phyloP scores from a whole-genome alignment of 2,888 invertebrate genomes.

The Euphydryas editha region DNA sequence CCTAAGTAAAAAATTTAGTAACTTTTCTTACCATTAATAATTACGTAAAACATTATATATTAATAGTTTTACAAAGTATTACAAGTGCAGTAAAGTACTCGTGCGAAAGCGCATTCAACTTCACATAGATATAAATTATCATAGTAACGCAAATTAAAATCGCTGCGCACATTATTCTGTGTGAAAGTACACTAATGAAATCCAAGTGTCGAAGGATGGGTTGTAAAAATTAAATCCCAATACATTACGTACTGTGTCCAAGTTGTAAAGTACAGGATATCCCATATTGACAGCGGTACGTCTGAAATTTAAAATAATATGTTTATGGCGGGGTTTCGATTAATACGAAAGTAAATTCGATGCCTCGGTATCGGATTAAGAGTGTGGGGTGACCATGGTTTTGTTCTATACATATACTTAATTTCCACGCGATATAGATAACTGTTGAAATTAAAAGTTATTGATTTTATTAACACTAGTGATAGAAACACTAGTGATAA shows the following conservation, averaged over 20 bases:
- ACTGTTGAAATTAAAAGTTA: no score
- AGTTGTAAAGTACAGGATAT: constrained; percentile 15
- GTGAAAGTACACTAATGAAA: background rate
- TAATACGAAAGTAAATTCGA: constrained; percentile 41
- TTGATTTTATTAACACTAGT: no score
- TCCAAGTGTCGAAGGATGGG: constrained; percentile 8
- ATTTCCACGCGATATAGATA: no score
- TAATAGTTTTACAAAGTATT: no score
- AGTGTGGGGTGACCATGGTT: constrained; percentile 33
- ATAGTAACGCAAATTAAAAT: background rate
- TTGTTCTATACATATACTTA: background rate
- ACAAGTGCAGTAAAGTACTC: no score
- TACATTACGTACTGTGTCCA: constrained; percentile 32
- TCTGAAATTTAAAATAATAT: constrained; percentile 43
- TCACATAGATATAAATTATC: no score
- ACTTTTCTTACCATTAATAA: no score
- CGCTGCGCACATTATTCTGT: background rate
- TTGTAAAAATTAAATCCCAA: constrained; percentile 29
- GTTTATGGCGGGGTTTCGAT: constrained; percentile 40
- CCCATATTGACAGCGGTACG: constrained; percentile 32
- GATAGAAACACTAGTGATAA: no score
- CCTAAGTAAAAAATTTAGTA: no score
- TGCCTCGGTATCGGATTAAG: constrained; percentile 41
- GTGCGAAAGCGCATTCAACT: no score
- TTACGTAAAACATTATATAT: no score